These are phyloP conservation scores for Molothrus aeneus DNA, from an alignment of 2,797 vertebrate species.

Conservation along the genomic window DNA sequence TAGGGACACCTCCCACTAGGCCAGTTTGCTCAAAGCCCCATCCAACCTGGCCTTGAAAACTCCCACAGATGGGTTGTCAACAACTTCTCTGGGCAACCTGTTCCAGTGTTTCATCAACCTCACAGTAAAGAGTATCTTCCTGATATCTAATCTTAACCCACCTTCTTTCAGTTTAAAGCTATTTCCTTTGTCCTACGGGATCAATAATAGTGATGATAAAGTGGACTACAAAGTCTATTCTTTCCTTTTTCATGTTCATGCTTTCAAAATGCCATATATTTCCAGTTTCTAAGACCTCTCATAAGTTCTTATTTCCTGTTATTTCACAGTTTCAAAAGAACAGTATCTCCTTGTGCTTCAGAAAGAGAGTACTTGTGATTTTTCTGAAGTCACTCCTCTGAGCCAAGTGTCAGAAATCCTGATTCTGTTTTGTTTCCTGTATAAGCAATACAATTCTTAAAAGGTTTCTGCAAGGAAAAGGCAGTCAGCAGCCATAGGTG, in stretches of 20 bases:
- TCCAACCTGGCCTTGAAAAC: not conserved
- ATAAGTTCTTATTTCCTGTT: not conserved
- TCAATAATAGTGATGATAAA: not conserved
- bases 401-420: not conserved
- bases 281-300: not conserved
- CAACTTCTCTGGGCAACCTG: not conserved
- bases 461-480: not conserved
- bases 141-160: not conserved
- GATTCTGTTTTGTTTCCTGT: not conserved
- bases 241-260: not conserved
- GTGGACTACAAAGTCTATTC: not conserved
- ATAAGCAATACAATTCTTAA: not conserved
- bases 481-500: not conserved
- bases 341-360: not conserved
- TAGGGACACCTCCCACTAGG: not conserved
- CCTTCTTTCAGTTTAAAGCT: not conserved
- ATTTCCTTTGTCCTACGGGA: not conserved
- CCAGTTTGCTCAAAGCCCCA: not conserved
- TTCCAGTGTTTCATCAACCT: not conserved
- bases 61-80: not conserved
- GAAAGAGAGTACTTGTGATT: not conserved
- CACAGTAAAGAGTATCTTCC: not conserved
- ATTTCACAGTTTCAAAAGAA: not conserved
- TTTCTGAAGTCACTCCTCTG: not conserved
- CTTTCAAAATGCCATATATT: not conserved